These are phyloP conservation scores for Torymus texanus DNA, from an alignment of 2,888 invertebrate species.

Conservation along the genomic window DNA sequence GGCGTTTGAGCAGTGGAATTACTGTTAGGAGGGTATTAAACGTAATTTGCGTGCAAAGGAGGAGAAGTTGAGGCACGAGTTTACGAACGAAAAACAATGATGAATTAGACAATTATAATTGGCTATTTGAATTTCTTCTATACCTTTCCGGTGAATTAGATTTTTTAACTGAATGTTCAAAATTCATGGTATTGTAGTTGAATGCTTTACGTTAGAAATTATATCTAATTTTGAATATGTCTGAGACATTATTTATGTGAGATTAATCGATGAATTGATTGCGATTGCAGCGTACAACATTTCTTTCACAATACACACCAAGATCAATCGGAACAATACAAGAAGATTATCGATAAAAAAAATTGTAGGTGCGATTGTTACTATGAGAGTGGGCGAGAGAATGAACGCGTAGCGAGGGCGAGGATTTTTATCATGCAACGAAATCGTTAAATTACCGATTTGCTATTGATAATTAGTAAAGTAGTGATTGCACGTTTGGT, in stretches of 20 bases:
- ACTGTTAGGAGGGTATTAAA: neutral
- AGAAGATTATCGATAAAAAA: neutral
- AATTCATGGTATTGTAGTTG: no score
- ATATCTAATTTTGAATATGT: no score
- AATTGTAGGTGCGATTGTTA: slow-evolving; percentile 16
- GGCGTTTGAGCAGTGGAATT: neutral
- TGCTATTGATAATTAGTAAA: slow-evolving; percentile 47
- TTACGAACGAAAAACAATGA: no score
- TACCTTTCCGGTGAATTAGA: no score
- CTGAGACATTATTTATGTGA: no score
- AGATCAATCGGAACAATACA: slow-evolving; percentile 3
- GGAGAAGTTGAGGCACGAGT: no score
- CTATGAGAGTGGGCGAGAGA: slow-evolving; percentile 22
- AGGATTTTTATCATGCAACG: slow-evolving; percentile 29
- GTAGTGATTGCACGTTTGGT: slow-evolving; percentile 18
- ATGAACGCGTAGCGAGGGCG: neutral
- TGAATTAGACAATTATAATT: no score
- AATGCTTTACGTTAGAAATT: no score
- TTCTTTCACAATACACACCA: neutral
- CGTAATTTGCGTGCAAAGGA: neutral
- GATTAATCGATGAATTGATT: no score
- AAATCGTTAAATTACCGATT: slow-evolving; percentile 45
- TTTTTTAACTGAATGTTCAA: no score
- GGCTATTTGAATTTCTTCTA: no score
- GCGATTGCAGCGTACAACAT: no score